Percentiles rank a stretch among this genome's conserved stretches.
Evolutionary conservation across 2,113 vertebrate genomes (phyloP).

Genomic region (Malurus cyaneus): DNA sequence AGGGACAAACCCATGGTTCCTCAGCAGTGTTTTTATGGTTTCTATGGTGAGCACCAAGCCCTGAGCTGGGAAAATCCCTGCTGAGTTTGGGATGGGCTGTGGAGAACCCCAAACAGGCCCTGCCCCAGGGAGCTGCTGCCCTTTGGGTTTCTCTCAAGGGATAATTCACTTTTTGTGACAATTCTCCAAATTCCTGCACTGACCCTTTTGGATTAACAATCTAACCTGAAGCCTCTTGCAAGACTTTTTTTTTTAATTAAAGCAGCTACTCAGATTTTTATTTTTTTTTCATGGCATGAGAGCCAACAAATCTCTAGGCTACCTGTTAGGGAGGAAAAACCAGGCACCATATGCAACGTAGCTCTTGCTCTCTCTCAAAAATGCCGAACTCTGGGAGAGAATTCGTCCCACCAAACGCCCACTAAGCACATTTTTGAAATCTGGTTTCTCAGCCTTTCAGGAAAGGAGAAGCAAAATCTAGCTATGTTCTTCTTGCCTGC

Average conservation of each 20-base stretch:
- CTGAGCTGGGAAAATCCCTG: background rate
- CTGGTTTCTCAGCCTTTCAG: constrained; percentile 72
- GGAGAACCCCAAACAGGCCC: background rate
- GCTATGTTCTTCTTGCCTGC: constrained; percentile 59
- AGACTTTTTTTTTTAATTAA: background rate
- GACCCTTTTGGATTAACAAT: background rate
- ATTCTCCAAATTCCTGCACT: background rate
- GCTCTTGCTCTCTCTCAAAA: background rate
- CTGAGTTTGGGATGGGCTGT: background rate
- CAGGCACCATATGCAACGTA: constrained; percentile 47
- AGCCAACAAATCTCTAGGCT: background rate
- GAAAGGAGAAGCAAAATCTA: constrained; percentile 69
- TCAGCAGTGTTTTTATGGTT: background rate
- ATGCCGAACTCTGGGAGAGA: constrained; percentile 63
- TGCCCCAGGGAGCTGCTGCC: background rate
- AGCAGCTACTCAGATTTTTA: background rate
- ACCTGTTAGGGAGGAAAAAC: constrained; percentile 18
- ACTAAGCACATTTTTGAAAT: constrained; percentile 73
- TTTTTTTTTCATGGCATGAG: background rate
- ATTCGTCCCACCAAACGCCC: constrained; percentile 71
- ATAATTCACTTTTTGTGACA: background rate
- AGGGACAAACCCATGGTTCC: background rate
- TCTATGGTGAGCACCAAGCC: background rate
- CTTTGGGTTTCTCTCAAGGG: background rate
- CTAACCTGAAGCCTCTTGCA: background rate